phyloP scores from a whole-genome alignment of 2,113 vertebrate species.

The Tetrao urogallus region DNA sequence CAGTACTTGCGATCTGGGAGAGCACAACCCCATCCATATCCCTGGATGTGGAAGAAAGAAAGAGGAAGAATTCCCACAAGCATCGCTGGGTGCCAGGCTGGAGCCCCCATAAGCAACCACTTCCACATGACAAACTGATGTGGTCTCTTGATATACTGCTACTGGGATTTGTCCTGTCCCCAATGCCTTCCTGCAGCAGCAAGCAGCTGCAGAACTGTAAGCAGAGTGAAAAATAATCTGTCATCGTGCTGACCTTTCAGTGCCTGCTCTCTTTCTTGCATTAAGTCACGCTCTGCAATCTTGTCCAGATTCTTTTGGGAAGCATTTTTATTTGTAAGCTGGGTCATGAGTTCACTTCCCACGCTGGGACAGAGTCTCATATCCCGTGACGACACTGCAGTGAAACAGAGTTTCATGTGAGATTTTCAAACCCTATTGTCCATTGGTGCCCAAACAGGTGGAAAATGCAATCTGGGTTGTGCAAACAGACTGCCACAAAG shows the following conservation, averaged over 20 bases:
- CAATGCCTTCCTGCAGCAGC: neutral
- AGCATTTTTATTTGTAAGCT: neutral
- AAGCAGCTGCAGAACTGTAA: conserved; percentile 42
- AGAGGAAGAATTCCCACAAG: fast-evolving
- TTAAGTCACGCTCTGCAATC: conserved; percentile 4
- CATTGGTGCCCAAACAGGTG: neutral
- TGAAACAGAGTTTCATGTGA: neutral
- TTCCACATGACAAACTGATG: neutral
- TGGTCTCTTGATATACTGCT: neutral
- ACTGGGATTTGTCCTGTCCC: neutral
- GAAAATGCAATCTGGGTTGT: neutral
- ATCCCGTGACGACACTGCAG: neutral
- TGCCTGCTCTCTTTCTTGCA: neutral
- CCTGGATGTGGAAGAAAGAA: neutral
- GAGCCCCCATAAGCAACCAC: neutral
- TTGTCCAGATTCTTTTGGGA: neutral
- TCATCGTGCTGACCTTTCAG: neutral
- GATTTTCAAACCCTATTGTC: neutral
- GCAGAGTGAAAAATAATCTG: conserved; percentile 21
- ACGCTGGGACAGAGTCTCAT: neutral
- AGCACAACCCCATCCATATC: neutral
- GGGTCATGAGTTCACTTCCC: neutral
- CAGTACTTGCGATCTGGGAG: neutral
- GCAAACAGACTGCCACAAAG: neutral
- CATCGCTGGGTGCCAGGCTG: neutral